Conservation (phyloP, 2,113 vertebrate genomes). For the Boulengeromyrus knoepffleri region DNA sequence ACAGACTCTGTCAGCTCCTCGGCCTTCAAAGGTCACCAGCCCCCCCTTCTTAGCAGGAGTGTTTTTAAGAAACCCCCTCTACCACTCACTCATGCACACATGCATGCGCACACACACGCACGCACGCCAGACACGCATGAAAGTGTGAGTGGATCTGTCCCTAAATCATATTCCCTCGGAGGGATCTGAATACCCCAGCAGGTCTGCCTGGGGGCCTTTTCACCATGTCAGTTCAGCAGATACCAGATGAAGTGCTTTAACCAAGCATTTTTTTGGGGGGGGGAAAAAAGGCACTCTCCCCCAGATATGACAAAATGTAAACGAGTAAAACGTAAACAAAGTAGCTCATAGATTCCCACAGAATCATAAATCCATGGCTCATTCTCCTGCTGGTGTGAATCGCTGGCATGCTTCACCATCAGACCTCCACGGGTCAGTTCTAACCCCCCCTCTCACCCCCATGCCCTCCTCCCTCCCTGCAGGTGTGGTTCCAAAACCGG, state of each 20-base stretch:
- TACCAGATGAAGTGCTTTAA: background rate
- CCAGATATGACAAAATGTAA: background rate
- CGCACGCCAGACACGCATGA: background rate
- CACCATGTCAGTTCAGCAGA: background rate
- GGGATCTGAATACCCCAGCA: background rate
- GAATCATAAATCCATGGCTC: background rate
- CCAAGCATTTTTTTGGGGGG: background rate
- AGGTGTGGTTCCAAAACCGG: conserved; percentile 99
- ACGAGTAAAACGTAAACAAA: background rate
- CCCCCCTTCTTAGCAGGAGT: conserved; percentile 11
- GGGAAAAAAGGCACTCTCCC: background rate
- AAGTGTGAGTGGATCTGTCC: background rate
- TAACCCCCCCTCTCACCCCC: background rate
- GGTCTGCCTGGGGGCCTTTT: background rate
- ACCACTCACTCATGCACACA: background rate
- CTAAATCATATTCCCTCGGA: background rate
- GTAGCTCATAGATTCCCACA: background rate
- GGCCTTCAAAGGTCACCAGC: conserved; percentile 36
- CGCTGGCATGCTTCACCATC: background rate
- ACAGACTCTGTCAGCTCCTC: conserved; percentile 34
- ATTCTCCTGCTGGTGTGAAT: background rate
- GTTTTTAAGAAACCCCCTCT: background rate
- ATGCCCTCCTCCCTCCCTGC: conserved; percentile 32
- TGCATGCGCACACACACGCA: conserved; percentile 19
- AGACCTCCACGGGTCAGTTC: background rate